Conservation (phyloP, 64 coral and sea anemone genomes). For the Stichodactyla mertensii region DNA sequence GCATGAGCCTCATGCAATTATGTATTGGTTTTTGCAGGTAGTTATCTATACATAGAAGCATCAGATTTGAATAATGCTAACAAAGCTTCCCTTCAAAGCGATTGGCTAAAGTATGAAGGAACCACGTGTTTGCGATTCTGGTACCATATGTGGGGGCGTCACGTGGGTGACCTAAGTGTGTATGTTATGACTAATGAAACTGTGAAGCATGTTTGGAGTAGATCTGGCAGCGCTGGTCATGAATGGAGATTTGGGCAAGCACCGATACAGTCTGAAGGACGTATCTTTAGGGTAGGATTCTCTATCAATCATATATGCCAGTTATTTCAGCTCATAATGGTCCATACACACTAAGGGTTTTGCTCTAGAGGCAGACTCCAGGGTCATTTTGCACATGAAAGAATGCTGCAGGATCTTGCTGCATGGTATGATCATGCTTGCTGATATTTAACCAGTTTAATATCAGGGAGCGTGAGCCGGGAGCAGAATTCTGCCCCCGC, state of each 20-base stretch:
- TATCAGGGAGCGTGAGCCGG: no score
- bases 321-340: no score
- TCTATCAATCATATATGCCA: no score
- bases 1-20: not conserved
- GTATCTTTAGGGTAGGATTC: not conserved
- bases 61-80: slow-evolving; percentile 15
- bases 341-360: no score
- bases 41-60: slow-evolving; percentile 40
- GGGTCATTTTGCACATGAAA: no score
- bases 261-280: not conserved
- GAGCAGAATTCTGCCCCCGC: no score
- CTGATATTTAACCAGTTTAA: no score
- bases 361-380: no score
- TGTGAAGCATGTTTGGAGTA: slow-evolving; percentile 17
- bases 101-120: not conserved
- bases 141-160: slow-evolving; percentile 50
- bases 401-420: no score
- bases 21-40: slow-evolving; percentile 1
- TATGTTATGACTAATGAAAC: slow-evolving; percentile 32
- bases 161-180: slow-evolving; percentile 28
- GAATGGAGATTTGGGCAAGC: slow-evolving; percentile 44
- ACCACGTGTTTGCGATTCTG: slow-evolving; percentile 42
- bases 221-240: not conserved
- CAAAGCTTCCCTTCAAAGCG: slow-evolving; percentile 8
- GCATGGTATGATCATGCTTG: no score